phyloP scores from a whole-genome alignment of 1,140 invertebrate genomes.

The Samia ricini region DNA sequence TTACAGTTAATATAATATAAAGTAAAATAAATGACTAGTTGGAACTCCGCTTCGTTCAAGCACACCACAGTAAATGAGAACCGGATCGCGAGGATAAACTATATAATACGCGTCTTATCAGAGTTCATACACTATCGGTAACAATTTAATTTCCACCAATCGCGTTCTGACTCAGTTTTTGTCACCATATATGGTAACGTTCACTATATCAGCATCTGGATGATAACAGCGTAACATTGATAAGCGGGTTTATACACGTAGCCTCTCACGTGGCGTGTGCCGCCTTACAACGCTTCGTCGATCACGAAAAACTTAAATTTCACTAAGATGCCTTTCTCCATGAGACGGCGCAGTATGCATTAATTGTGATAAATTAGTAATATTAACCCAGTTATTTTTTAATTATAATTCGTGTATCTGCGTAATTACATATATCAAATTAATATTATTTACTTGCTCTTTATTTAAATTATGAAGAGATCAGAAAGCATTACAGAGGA shows the following conservation, averaged over 20 bases:
- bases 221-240: conserved; percentile 55
- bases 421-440: conserved; percentile 12
- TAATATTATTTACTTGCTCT: conserved; percentile 14
- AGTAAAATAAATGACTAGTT: conserved; percentile 50
- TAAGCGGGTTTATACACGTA: conserved; percentile 34
- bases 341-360: conserved; percentile 40
- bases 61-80: conserved; percentile 63
- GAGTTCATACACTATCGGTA: conserved; percentile 57
- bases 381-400: conserved; percentile 40
- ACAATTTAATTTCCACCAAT: conserved; percentile 60
- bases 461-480: conserved; percentile 28
- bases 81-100: conserved; percentile 53
- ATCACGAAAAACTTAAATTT: conserved; percentile 6
- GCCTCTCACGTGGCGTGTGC: conserved; percentile 15
- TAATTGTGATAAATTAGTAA: conserved; percentile 35
- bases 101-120: conserved; percentile 73
- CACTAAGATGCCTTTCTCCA: conserved; percentile 38
- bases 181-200: conserved; percentile 71
- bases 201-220: conserved; percentile 42
- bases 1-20: conserved; percentile 59
- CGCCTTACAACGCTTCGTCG: not conserved
- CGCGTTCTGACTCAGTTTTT: conserved; percentile 52
- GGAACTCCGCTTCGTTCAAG: conserved; percentile 52
- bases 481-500: conserved; percentile 27
- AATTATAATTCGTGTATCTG: conserved; percentile 27